Evolutionary conservation across 2,888 invertebrate species (phyloP), one percentile per base, ranked within the genome.

Genomic region (Caradrina kadenii): DNA sequence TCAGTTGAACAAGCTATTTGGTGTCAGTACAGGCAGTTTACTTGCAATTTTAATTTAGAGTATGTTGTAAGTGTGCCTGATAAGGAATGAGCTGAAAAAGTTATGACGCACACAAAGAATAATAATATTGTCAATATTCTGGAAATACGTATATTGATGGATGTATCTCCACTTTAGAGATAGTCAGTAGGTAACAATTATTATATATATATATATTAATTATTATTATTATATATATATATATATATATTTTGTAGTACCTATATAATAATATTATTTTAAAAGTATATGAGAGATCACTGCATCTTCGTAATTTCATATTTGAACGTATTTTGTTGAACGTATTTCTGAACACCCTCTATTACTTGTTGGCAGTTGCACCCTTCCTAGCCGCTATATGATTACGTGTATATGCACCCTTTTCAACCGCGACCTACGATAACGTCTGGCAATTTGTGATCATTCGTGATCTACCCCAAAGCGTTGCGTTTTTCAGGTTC

Each of bases 381-480:
- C 70, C 61, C 63, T 11, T 67, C 54, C 56, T 59, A 53, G 19
- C 13, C 42, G 58, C 22, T 64, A 48, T 53, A 68, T 67, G 17
- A 52, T 60, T 68, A 77, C 59, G 54, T 77, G 59, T 77, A 69
- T 68, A 83, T 80, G 79, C 80, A 62, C 86, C 81, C 82, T 87
- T 86, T 77, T 72, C 80, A 73, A 69, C 80, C 82, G 74, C 78
- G 92, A 93, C 94, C 94, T 94, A 88, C 90, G 91, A 82, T 83
- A 94, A 93, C 82, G 90, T 90, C 89, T 91, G 89, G 83, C 85
- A 79, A 80, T 83, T 86, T 88, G 63, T 73, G 69, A 73, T 71
- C 63, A 64, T 69, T 69, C 83, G 35, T 65, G 80, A 85, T 85
- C 85, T 81, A 81, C 83, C 82, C 83, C 79, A 83, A 84, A 82